Evolutionary conservation across 1,140 invertebrate species (phyloP).

Genomic region (Calosoma granatense): DNA sequence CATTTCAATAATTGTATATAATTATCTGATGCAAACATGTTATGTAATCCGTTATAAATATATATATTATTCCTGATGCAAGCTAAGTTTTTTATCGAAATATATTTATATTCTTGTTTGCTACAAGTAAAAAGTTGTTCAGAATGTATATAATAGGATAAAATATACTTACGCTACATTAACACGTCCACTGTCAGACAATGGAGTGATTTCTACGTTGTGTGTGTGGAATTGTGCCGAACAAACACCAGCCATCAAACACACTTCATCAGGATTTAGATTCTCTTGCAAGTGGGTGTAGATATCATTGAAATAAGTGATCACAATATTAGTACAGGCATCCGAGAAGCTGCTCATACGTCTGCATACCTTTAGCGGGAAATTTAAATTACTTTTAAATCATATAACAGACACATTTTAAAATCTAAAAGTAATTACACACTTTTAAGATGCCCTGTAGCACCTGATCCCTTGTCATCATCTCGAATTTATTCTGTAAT

Average conservation of each 20-base stretch:
- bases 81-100: too few species aligned
- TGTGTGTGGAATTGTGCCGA: conserved; percentile 52
- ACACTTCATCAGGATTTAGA: conserved; percentile 53
- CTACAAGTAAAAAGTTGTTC: background rate
- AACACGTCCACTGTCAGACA: conserved; percentile 44
- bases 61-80: too few species aligned
- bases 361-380: conserved; percentile 47
- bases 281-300: conserved; percentile 48
- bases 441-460: conserved; percentile 46
- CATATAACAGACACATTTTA: too few species aligned
- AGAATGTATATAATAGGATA: too few species aligned
- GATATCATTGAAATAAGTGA: conserved; percentile 61
- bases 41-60: too few species aligned
- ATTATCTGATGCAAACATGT: too few species aligned
- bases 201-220: conserved; percentile 45
- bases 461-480: conserved; percentile 42
- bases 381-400: too few species aligned
- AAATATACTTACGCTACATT: conserved; percentile 30
- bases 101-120: background rate
- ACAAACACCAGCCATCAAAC: conserved; percentile 66
- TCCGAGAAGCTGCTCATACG: conserved; percentile 61
- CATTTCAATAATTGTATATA: too few species aligned
- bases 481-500: conserved; percentile 44
- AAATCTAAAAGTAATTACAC: too few species aligned
- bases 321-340: conserved; percentile 59